These are phyloP conservation scores for Steinernema carpocapsae DNA, from an alignment of 2,888 invertebrate genomes.

Conservation along the genomic window DNA sequence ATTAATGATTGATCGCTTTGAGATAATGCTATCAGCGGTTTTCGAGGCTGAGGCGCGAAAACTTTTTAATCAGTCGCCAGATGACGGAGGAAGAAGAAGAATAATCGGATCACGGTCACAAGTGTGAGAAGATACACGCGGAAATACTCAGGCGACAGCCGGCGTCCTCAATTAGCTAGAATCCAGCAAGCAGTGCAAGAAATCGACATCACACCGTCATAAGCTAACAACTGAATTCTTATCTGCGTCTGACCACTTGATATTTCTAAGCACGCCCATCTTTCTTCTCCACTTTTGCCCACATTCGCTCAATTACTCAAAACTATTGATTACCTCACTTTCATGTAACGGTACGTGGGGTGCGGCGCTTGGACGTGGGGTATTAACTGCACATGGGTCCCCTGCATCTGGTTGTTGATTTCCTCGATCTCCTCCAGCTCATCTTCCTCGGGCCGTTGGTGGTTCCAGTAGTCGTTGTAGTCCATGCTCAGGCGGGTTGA, in stretches of 20 bases:
- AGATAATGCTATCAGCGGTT: constrained; percentile 16
- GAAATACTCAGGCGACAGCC: not conserved
- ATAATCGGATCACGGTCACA: too few relatives aligned
- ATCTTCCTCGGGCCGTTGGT: constrained; percentile 21
- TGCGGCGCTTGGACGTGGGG: constrained; percentile 15
- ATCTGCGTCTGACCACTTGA: too few relatives aligned
- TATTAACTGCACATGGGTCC: constrained; percentile 22
- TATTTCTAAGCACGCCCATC: too few relatives aligned
- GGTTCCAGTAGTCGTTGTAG: constrained; percentile 23
- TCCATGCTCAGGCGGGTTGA: not conserved
- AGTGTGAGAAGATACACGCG: constrained; percentile 1
- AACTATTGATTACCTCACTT: constrained; percentile 19
- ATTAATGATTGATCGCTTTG: constrained; percentile 28
- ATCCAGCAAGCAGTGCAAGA: not conserved
- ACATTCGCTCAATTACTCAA: too few relatives aligned
- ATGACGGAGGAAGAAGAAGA: too few relatives aligned
- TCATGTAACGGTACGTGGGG: constrained; percentile 28
- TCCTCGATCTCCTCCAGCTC: constrained; percentile 26
- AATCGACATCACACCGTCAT: too few relatives aligned
- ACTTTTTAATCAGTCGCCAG: too few relatives aligned
- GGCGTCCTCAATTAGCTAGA: not conserved
- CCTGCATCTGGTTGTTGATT: constrained; percentile 32
- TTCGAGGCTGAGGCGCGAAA: not conserved
- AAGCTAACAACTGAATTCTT: too few relatives aligned
- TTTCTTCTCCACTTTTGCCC: too few relatives aligned